These are phyloP conservation scores for Agrochola lychnidis DNA, from an alignment of 2,888 invertebrate species.

Conservation along the genomic window DNA sequence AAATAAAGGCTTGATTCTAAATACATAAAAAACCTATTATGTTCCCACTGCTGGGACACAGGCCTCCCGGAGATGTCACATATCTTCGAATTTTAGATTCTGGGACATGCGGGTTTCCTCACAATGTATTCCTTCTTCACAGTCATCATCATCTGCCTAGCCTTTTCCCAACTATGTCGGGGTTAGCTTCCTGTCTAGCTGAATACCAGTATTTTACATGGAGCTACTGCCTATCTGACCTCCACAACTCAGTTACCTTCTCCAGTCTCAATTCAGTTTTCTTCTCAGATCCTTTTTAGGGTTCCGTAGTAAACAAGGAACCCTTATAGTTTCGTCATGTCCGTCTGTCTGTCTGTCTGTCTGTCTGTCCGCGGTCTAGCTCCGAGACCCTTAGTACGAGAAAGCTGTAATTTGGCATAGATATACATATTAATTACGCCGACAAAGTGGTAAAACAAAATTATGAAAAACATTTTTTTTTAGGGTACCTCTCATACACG, in stretches of 20 bases:
- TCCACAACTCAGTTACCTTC: neutral
- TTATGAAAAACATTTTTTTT: no score
- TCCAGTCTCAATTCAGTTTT: neutral
- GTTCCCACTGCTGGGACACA: neutral
- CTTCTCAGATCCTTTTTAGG: neutral
- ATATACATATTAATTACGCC: no score
- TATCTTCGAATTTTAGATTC: neutral
- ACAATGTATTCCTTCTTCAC: no score
- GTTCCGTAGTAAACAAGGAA: no score
- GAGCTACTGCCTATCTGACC: neutral
- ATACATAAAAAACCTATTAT: neutral
- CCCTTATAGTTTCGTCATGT: no score
- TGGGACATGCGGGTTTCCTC: neutral
- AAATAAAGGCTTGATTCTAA: neutral
- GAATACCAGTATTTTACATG: neutral
- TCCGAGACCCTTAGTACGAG: no score
- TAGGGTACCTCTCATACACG: no score
- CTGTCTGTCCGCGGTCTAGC: no score
- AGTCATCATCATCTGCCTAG: neutral
- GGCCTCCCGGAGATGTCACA: neutral
- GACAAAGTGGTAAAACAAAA: no score
- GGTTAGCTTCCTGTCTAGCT: neutral
- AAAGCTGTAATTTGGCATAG: no score
- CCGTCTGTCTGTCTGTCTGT: no score
- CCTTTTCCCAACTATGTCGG: neutral